Evolutionary conservation across 2,113 vertebrate species (phyloP), one percentile per base, ranked within the genome.

Genomic region (Phylloscopus trochilus): DNA sequence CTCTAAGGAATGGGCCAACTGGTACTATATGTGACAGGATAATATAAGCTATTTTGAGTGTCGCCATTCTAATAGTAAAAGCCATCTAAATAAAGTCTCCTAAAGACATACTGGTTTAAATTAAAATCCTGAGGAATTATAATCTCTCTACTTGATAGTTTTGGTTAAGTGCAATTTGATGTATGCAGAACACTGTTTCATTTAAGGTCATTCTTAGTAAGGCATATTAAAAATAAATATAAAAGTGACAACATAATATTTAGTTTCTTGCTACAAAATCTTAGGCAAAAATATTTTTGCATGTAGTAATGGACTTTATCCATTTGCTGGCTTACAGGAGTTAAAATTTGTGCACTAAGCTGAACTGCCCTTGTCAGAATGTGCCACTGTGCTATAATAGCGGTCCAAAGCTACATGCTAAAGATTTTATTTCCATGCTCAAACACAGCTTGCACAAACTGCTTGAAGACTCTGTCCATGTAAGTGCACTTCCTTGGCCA

Each of bases 381-480:
- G 76, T 96, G 94, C 74, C 84, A 77, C 75, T 89, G 90, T 73
- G 79, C 78, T 95, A 39, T 15, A 76, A 66, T 15, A 76, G 67
- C 52, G 72, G 55, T 84, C 96, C 91, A 81, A 90, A 95, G 88
- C 95, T 98, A 98, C 95, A 97, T 97, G 95, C 80, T 95, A 28
- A 95, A 94, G 88, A 99, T 98, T 80, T 98, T 96, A 81, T 98
- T 97, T 93, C 98, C 98, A 27, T 99, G 97, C 94, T 99, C 99
- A 72, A 99, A 98, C 91, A 99, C 95, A 22, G 99, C 99, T 95
- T 99, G 98, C 33, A 99, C 97, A 87, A 99, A 99, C 97, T 99
- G 99, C 97, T 98, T 99, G 98, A 99, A 99, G 97, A 99, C 98
- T 75, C 99, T 98, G 97, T 99, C 99, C 99, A 99, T 99, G 97